phyloP scores from a whole-genome alignment of 2,797 vertebrate species.

The Galago senegalensis region DNA sequence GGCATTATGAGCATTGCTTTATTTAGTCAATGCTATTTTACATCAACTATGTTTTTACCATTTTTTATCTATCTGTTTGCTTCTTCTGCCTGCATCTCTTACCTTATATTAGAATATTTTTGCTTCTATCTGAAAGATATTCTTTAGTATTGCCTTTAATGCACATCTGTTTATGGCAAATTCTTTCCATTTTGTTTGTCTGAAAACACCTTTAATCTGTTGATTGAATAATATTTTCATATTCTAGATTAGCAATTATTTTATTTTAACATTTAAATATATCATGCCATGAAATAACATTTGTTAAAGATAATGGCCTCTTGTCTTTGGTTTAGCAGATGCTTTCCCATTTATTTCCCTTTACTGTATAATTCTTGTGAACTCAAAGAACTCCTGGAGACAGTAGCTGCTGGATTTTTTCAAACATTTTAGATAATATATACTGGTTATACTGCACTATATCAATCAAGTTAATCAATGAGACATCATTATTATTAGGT shows the following conservation, averaged over 20 bases:
- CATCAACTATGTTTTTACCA: background rate
- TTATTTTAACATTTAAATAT: background rate
- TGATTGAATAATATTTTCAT: background rate
- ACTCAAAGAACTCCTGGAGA: background rate
- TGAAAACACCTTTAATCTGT: background rate
- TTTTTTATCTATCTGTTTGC: background rate
- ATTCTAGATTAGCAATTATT: background rate
- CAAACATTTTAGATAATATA: background rate
- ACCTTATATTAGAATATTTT: background rate
- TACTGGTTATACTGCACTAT: background rate
- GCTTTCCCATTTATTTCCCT: background rate
- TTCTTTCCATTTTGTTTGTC: background rate
- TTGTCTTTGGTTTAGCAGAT: background rate
- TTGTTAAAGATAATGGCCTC: background rate
- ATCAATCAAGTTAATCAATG: background rate
- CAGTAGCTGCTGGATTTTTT: background rate
- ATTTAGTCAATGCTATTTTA: background rate
- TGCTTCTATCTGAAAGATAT: background rate
- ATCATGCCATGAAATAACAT: background rate
- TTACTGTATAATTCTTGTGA: background rate
- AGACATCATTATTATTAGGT: constrained; percentile 21
- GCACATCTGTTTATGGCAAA: background rate
- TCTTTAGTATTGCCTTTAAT: background rate
- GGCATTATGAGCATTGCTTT: background rate
- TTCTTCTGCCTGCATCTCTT: background rate